These are phyloP conservation scores for Thinocorus orbignyianus DNA, from an alignment of 2,113 vertebrate genomes.

Conservation along the genomic window DNA sequence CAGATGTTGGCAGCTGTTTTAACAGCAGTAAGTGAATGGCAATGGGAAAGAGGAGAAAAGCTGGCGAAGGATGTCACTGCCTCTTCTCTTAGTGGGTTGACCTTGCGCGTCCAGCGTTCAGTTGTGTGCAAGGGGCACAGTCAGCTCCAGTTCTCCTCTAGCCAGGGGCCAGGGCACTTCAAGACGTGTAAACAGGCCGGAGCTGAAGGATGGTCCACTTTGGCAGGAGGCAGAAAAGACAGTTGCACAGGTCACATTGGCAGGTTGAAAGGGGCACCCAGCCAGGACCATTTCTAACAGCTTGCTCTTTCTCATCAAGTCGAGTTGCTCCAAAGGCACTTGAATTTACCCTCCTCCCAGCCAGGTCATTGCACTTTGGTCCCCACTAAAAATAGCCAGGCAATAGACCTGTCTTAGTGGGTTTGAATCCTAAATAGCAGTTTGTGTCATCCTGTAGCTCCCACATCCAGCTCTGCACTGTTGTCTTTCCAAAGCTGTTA, in stretches of 20 bases:
- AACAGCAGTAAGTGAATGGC: neutral
- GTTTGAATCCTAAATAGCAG: neutral
- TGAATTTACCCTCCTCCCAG: neutral
- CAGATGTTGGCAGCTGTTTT: neutral
- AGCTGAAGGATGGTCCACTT: neutral
- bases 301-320: neutral
- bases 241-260: neutral
- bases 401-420: neutral
- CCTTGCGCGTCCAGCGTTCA: neutral
- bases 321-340: neutral
- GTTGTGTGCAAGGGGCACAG: neutral
- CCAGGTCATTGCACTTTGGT: neutral
- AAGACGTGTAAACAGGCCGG: neutral
- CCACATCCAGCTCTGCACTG: neutral
- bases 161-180: constrained; percentile 21
- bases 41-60: neutral
- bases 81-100: neutral
- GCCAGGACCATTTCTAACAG: neutral
- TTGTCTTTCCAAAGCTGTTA: neutral
- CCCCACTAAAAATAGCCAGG: constrained; percentile 1
- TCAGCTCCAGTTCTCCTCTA: neutral
- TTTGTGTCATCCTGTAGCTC: neutral
- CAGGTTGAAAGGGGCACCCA: neutral
- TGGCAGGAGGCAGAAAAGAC: neutral
- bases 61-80: neutral